These are phyloP conservation scores for Scomber colias DNA, from an alignment of 2,113 vertebrate species.

Conservation along the genomic window DNA sequence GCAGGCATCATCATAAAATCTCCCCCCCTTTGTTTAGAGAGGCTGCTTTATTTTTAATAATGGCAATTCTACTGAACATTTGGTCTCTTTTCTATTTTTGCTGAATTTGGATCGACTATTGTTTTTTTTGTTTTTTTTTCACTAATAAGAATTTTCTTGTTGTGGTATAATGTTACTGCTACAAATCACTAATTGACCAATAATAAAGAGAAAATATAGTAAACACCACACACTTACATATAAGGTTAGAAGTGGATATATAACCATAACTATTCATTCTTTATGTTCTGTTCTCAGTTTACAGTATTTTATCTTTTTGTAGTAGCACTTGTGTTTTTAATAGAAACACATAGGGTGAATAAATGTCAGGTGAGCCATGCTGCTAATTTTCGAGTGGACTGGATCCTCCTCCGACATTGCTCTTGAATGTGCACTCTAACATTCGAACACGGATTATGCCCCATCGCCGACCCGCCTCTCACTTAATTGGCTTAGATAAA, in stretches of 20 bases:
- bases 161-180: neutral
- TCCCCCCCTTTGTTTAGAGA: neutral
- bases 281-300: neutral
- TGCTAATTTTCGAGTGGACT: conserved; percentile 38
- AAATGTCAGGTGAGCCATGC: neutral
- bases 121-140: conserved; percentile 8
- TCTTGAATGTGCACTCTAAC: conserved; percentile 61
- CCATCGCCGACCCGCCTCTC: conserved; percentile 49
- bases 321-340: neutral
- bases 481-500: conserved; percentile 82
- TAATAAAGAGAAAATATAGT: neutral
- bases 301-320: neutral
- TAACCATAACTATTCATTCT: conserved; percentile 8
- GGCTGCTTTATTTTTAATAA: neutral
- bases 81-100: conserved; percentile 16
- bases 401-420: conserved; percentile 49
- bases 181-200: too few species aligned
- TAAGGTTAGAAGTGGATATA: conserved; percentile 8
- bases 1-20: conserved; percentile 3
- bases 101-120: neutral
- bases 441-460: conserved; percentile 67
- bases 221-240: neutral
- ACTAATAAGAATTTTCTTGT: neutral
- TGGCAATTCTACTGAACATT: conserved; percentile 4
- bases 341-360: neutral